phyloP scores from a whole-genome alignment of 2,113 vertebrate genomes.

The Anser cygnoides region DNA sequence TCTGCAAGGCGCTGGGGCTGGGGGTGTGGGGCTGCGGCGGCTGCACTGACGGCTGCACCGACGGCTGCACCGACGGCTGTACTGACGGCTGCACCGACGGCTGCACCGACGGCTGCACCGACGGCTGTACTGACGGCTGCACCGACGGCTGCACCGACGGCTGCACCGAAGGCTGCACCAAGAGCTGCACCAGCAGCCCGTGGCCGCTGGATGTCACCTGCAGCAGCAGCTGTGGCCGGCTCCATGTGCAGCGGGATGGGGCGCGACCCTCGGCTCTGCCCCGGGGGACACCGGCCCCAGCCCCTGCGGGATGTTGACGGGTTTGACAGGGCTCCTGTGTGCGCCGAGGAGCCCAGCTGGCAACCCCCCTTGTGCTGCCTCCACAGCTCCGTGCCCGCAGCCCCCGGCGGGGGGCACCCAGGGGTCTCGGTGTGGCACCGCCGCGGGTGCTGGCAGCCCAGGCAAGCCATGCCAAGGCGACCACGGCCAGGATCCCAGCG shows the following conservation, averaged over 20 bases:
- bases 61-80: too few relatives aligned
- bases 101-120: too few relatives aligned
- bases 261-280: background rate
- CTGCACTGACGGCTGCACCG: background rate
- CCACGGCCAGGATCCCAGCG: background rate
- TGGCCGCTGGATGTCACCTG: constrained; percentile 50
- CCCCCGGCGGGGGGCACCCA: accelerated
- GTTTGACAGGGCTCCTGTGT: background rate
- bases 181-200: background rate
- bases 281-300: background rate
- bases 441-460: background rate
- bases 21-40: too few relatives aligned
- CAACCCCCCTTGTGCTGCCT: background rate
- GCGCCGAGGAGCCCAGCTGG: background rate
- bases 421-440: background rate
- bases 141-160: too few relatives aligned
- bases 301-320: background rate
- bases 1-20: background rate
- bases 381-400: background rate
- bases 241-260: background rate
- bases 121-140: background rate
- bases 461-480: too few relatives aligned
- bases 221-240: background rate
- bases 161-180: too few relatives aligned
- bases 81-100: background rate